phyloP scores from a whole-genome alignment of 2,797 vertebrate species.

The Neosilurus hyrtlii region DNA sequence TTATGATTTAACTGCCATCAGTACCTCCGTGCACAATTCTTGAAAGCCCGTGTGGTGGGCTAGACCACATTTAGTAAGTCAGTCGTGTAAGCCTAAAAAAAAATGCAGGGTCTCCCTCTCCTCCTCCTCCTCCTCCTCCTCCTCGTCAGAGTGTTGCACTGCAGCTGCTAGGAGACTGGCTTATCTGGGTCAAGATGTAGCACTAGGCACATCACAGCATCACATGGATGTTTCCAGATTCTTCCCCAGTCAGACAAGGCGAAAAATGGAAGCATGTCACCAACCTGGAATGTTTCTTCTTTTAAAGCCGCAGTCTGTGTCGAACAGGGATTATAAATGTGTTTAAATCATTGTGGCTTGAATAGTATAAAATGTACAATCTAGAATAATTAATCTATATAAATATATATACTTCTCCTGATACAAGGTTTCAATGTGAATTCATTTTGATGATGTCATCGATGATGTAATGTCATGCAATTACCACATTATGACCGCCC shows the following conservation, averaged over 20 bases:
- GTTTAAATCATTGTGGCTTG: background rate
- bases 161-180: slow-evolving; percentile 33
- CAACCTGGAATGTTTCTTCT: background rate
- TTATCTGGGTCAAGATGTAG: slow-evolving; percentile 55
- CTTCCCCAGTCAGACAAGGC: slow-evolving; percentile 33
- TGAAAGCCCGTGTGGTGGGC: slow-evolving; percentile 6
- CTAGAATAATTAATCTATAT: background rate
- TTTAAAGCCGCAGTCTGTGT: background rate
- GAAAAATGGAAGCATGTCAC: slow-evolving; percentile 2
- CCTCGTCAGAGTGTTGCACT: slow-evolving; percentile 2
- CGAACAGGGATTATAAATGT: no score
- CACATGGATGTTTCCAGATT: slow-evolving; percentile 37
- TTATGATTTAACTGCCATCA: slow-evolving; percentile 32
- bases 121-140: slow-evolving; percentile 24
- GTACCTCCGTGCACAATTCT: background rate
- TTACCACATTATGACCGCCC: no score
- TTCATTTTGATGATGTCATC: no score
- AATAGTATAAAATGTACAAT: background rate
- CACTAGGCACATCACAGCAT: slow-evolving; percentile 35
- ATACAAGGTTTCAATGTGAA: no score
- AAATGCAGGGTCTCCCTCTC: slow-evolving; percentile 40
- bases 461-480: no score
- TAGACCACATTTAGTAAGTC: slow-evolving; percentile 20
- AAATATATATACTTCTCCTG: no score
- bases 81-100: slow-evolving; percentile 17